A percentile compares a stretch with the other conserved stretches of the same genome.
Conservation (phyloP, 2,888 invertebrate species). For the Watsonalla binaria region DNA sequence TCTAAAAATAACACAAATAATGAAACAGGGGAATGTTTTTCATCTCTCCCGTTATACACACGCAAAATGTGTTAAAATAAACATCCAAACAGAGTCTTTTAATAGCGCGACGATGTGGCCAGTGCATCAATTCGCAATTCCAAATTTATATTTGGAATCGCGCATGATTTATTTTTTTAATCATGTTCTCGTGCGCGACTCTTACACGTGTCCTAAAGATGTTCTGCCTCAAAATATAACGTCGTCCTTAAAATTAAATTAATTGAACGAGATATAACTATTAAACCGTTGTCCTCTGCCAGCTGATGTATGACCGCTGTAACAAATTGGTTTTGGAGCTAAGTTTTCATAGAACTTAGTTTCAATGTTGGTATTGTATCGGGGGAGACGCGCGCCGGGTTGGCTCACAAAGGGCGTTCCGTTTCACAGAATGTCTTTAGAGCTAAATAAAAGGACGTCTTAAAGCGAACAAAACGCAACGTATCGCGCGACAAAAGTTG, state of each 20-base stretch:
- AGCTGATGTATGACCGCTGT: conserved; percentile 48
- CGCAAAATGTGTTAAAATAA: conserved; percentile 78
- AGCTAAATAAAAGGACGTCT: conserved; percentile 58
- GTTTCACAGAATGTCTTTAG: conserved; percentile 64
- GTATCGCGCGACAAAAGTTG: conserved; percentile 65
- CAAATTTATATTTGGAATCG: conserved; percentile 57
- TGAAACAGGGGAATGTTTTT: conserved; percentile 78
- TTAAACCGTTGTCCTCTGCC: conserved; percentile 42
- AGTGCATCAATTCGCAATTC: conserved; percentile 67
- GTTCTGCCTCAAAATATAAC: conserved; percentile 46
- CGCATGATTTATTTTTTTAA: conserved; percentile 67
- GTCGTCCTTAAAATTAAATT: conserved; percentile 34
- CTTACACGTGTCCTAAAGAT: conserved; percentile 57
- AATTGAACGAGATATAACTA: conserved; percentile 23
- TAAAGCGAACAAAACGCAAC: conserved; percentile 56
- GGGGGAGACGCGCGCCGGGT: conserved; percentile 40
- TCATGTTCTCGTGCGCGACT: conserved; percentile 38
- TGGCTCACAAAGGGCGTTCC: conserved; percentile 58
- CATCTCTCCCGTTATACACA: conserved; percentile 73
- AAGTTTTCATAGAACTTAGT: conserved; percentile 46
- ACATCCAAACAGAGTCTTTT: conserved; percentile 71
- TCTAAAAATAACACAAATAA: conserved; percentile 76
- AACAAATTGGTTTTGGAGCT: conserved; percentile 54
- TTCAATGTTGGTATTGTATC: conserved; percentile 39
- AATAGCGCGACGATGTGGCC: conserved; percentile 71